A percentile compares a stretch with the other conserved stretches of the same genome.
Conservation (phyloP, 2,797 vertebrate genomes). For the Emydoidea blandingii region DNA sequence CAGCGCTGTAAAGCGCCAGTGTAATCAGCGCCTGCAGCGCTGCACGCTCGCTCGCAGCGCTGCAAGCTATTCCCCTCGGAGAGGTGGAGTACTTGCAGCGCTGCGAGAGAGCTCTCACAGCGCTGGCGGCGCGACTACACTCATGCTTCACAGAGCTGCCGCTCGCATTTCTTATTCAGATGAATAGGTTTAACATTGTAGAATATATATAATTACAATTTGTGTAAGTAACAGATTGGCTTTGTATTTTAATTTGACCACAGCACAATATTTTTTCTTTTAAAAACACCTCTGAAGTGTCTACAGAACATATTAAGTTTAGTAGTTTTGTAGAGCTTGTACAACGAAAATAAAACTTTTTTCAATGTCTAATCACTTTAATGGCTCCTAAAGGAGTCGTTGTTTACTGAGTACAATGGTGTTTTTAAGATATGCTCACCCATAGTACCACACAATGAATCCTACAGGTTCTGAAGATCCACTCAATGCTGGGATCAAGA, state of each 20-base stretch:
- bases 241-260: constrained; percentile 8
- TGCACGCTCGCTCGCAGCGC: no score
- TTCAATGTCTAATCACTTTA: constrained; percentile 14
- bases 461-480: not conserved
- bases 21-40: no score
- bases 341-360: not conserved
- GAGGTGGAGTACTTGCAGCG: no score
- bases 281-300: not conserved
- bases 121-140: no score
- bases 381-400: not conserved
- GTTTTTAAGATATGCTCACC: not conserved
- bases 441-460: constrained; percentile 4
- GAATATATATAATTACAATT: not conserved
- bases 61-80: no score
- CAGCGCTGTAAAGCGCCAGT: no score
- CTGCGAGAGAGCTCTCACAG: no score
- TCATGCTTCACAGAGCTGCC: no score
- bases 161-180: not conserved
- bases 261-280: not conserved
- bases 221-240: not conserved
- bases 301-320: not conserved
- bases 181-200: not conserved
- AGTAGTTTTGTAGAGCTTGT: not conserved
- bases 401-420: constrained; percentile 30
- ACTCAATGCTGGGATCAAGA: not conserved